Percentiles rank a stretch among this genome's conserved stretches.
Evolutionary conservation across 2,888 invertebrate species (phyloP).

Genomic region (Drosophila merina): DNA sequence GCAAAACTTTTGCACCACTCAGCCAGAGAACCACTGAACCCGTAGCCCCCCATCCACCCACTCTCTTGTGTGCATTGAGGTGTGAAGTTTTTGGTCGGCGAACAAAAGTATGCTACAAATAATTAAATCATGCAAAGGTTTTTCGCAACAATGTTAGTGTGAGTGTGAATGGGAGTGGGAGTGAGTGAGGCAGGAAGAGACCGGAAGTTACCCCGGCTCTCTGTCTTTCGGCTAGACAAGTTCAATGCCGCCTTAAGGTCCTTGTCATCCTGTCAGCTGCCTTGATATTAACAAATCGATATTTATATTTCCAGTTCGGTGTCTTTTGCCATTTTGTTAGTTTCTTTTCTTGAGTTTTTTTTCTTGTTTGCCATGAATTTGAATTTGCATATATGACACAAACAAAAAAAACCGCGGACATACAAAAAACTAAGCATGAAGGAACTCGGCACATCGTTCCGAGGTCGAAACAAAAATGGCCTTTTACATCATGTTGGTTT

Average conservation of each 20-base stretch:
- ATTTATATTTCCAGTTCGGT: slow-evolving; percentile 57
- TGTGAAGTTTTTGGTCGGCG: slow-evolving; percentile 72
- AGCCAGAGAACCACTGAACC: slow-evolving; percentile 44
- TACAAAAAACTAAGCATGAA: slow-evolving; percentile 10
- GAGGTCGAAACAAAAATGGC: slow-evolving; percentile 18
- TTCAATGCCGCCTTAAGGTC: slow-evolving; percentile 67
- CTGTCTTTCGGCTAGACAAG: slow-evolving; percentile 52
- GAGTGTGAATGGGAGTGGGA: not conserved
- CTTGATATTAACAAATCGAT: slow-evolving; percentile 73
- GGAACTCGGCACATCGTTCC: slow-evolving; percentile 3
- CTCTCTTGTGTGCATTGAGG: slow-evolving; percentile 63
- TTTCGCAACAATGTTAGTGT: slow-evolving; percentile 16
- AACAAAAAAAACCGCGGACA: slow-evolving; percentile 2
- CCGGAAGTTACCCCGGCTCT: slow-evolving; percentile 17
- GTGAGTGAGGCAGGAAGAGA: not conserved
- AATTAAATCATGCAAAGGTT: slow-evolving; percentile 77
- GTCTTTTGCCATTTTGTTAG: slow-evolving; percentile 15
- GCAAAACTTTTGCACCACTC: slow-evolving; percentile 64
- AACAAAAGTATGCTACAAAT: slow-evolving; percentile 76
- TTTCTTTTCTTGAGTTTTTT: slow-evolving; percentile 10
- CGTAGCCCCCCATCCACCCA: slow-evolving; percentile 5
- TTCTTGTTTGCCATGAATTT: slow-evolving; percentile 30
- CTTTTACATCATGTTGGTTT: slow-evolving; percentile 14
- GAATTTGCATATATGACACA: slow-evolving; percentile 44
- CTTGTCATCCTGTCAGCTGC: slow-evolving; percentile 68